Evolutionary conservation across 2,113 vertebrate species (phyloP), one percentile per base, ranked within the genome.

Genomic region (Otolemur garnettii): DNA sequence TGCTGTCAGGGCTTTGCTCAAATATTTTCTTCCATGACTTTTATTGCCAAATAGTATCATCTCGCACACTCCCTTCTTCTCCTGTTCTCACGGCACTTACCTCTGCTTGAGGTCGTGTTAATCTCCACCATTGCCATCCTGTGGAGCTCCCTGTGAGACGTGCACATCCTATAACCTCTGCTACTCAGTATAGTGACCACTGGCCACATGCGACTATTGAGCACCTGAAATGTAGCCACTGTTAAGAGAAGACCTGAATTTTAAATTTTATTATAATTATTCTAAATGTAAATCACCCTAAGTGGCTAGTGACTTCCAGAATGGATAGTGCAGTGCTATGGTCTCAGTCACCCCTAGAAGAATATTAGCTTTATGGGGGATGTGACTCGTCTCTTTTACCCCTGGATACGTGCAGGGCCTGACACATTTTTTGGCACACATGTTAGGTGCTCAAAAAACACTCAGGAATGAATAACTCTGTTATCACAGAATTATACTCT

Each of bases 81-180:
- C 30, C 22, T 35, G 22, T 18, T 57, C 8, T 28, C 38, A 0
- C 12, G 1, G 26, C 24, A 15, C 66, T 66, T 14, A 15, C 18
- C 19, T 38, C 35, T 35, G 2, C 26, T 11, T 11, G 75, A 38
- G 28, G 55, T 62, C 33, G 0, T 22, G 21, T n/a, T 6, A 0
- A 38, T 26, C 53, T 55, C 64, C 74, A 21, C 59, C 55, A 19
- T 24, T 2, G 4, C n/a, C 6, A 3, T 4, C 62, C 42, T 4
- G 24, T 0, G 14, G 35, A 45, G 38, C 62, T 53, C n/a, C 24
- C n/a, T 22, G 3, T 1, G 10, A 17, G 30, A 57, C 18, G 1
- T 11, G 1, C 12, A 4, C 0, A 17, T 62, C 22, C 80, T 28
- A 0, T 18, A 1, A 5, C 42, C 53, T 0, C 0, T 0, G 0